A percentile compares a stretch with the other conserved stretches of the same genome.
phyloP scores from a whole-genome alignment of 2,888 invertebrate genomes.

The Nesidiocoris tenuis region DNA sequence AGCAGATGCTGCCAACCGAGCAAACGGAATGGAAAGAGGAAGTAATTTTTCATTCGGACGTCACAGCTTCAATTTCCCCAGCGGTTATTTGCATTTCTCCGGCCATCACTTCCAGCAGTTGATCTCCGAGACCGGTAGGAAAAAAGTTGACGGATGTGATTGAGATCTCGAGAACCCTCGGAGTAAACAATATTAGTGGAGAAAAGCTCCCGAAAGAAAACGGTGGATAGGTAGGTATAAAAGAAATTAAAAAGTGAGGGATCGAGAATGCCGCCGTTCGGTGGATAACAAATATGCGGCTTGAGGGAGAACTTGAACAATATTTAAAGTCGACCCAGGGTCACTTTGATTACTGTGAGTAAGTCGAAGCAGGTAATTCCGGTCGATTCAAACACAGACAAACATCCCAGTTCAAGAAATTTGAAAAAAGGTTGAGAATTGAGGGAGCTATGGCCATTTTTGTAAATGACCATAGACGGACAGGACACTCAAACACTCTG shows the following conservation, averaged over 20 bases:
- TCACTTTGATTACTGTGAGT: no score
- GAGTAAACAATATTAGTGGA: slow-evolving; percentile 21
- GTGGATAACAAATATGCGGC: no score
- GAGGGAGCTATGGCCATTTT: no score
- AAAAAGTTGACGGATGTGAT: slow-evolving; percentile 25
- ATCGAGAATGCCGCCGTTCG: background rate
- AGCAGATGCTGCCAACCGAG: slow-evolving; percentile 17
- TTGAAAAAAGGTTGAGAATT: no score
- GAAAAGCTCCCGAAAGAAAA: background rate
- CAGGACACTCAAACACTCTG: no score
- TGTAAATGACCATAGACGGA: no score
- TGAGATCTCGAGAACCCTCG: slow-evolving; percentile 1
- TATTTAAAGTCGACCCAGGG: no score
- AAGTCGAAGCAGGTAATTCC: no score
- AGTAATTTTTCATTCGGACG: slow-evolving; percentile 28
- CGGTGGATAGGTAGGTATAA: no score
- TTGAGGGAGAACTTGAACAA: no score
- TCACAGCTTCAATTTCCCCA: slow-evolving; percentile 20
- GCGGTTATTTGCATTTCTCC: background rate
- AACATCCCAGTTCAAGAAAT: no score
- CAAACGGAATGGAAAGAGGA: slow-evolving; percentile 5
- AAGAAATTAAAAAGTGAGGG: slow-evolving; percentile 6
- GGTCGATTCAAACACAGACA: no score
- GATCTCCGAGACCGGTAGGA: background rate
- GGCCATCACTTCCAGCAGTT: background rate